Base-by-base conservation (phyloP, 2,888 invertebrate species). In the Rhingia campestris region DNA sequence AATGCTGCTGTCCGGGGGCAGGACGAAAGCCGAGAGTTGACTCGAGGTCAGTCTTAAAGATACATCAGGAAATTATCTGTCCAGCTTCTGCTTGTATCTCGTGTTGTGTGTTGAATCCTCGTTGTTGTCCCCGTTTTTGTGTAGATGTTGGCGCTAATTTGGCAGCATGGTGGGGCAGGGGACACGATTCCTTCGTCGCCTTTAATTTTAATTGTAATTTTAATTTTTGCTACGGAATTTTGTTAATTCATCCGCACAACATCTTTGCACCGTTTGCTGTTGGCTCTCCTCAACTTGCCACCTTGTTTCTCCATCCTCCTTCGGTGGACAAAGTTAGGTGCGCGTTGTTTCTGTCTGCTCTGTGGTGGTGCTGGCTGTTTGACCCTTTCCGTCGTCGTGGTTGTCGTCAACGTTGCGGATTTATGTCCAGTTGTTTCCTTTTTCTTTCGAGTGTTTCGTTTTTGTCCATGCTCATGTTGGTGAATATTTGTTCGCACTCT, bases 131-230 rank as follows among this genome's bases (percentile, higher is more conserved):
- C 45, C 56, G 45, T 59, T 67, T 75, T 63, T 59, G 66, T 73
- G 74, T 51, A 49, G 67, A 45, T 32, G 12, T 45, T 37, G 59
- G 61, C 69, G 69, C 69, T 76, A 75, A 75, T 75, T 67, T 59
- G 53, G 35, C 53, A 14, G 30, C 37, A 49, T 7, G 9, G 30
- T 14, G 39, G 2, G 37, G 39, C 4, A 49, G 10, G 32, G 37
- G 39, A 45, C 73, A 47, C 37, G 47, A 63, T 43, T 54, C 47
- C 32, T 41, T 61, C 67, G 79, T 49, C 22, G 22, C 22, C 80
- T 84, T 84, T 80, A 75, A 84, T 79, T 84, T 84, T 73, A 79
- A 79, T 79, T 84, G 82, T 84, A 74, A 80, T 75, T 84, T 84
- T 80, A 80, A 79, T 84, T 79, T 84, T 69, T 51, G 58, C 74